Evolutionary conservation across 2,797 vertebrate species (phyloP).

Genomic region (Sebastes trivittatus): DNA sequence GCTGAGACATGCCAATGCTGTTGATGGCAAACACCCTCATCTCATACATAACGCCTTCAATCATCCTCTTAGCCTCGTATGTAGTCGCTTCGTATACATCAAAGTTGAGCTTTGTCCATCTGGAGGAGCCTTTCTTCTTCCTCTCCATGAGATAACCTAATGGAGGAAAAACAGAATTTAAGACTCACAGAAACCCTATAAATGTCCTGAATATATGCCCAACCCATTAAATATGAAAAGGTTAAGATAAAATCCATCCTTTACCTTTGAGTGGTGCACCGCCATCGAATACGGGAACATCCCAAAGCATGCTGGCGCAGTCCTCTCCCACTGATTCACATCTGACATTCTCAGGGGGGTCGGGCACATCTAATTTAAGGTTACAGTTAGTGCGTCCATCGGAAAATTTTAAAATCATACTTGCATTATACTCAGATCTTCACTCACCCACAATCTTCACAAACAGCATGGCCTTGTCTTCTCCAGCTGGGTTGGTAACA

Average conservation of each 20-base stretch:
- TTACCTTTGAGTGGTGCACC: slow-evolving; percentile 88
- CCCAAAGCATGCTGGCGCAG: slow-evolving; percentile 85
- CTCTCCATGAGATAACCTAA: slow-evolving; percentile 93
- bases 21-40: slow-evolving; percentile 92
- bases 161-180: background rate
- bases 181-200: background rate
- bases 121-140: slow-evolving; percentile 92
- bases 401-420: background rate
- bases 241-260: background rate
- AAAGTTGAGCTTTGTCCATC: slow-evolving; percentile 95
- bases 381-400: background rate
- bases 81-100: slow-evolving; percentile 84
- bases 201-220: background rate
- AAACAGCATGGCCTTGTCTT: slow-evolving; percentile 87
- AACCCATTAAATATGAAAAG: background rate
- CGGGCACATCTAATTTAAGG: slow-evolving; percentile 85
- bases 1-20: slow-evolving; percentile 87
- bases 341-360: slow-evolving; percentile 87
- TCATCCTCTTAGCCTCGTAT: slow-evolving; percentile 92
- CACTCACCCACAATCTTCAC: slow-evolving; percentile 90
- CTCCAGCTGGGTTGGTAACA: slow-evolving; percentile 88
- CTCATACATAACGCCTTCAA: slow-evolving; percentile 92
- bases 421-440: background rate
- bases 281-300: slow-evolving; percentile 87
- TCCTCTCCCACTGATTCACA: slow-evolving; percentile 89